Base-by-base conservation (phyloP, 2,113 vertebrate genomes). In the Raja brachyura region DNA sequence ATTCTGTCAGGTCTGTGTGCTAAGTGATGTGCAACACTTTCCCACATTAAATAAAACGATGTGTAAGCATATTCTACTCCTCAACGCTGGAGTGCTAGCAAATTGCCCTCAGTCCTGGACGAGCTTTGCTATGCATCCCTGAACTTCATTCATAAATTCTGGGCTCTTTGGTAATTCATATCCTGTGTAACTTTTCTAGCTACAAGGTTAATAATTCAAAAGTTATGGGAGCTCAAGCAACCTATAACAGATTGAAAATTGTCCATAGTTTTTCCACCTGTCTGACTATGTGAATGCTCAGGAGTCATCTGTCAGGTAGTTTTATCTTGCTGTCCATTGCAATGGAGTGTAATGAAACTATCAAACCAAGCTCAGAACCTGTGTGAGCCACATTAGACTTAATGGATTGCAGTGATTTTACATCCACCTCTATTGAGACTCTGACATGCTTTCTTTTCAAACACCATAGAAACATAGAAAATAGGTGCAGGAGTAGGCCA, bases 201-300 rank as follows among this genome's bases (percentile, higher is more conserved):
- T 9, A 20, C 33, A 74, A 73, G 90, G 33, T 92, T 92, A 92
- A 92, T 92, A 92, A 92, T 92, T 92, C 90, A 92, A 54, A 73
- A 74, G 66, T 92, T 28, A 39, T 48, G 59, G 4, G 33, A 74
- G 39, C 39, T 54, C 90, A 74, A 20, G 68, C 90, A 73, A 74
- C 68, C 68, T 28, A 54, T 39, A 92, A 54, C 22, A 92, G 66
- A 73, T 92, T 92, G 68, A 73, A 54, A 73, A 92, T 92, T 39
- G 70, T 73, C 31, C 39, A 28, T 28, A 16, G 66, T 74, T 92
- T 92, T 92, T 92, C 68, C 90, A 73, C 90, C 54, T 92, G 90
- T 48, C 90, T 92, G 39, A 73, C 63, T 33, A 7, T 92, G 54
- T 92, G 70, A 92, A 92, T 74, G 33, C 68, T 9, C 48, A 28